A percentile compares a stretch with the other conserved stretches of the same genome.
Conservation (phyloP, 2,888 invertebrate genomes). For the Euplagia quadripunctaria region DNA sequence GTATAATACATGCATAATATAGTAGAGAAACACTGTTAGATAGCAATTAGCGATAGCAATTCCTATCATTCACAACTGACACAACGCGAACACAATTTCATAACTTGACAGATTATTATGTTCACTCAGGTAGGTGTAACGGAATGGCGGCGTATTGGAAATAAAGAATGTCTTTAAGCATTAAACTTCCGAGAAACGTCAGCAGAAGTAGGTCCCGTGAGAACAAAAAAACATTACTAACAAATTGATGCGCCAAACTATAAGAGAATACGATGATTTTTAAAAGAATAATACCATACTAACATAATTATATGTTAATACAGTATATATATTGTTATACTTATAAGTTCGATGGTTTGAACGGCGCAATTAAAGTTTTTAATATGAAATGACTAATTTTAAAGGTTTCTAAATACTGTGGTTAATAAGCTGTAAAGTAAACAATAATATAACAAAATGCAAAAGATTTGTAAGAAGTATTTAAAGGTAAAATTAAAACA, state of each 20-base stretch:
- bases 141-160: slow-evolving; percentile 43
- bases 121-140: slow-evolving; percentile 31
- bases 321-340: too few relatives aligned
- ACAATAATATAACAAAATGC: not conserved
- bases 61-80: not conserved
- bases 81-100: not conserved
- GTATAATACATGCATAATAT: too few relatives aligned
- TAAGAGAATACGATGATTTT: not conserved
- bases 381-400: not conserved
- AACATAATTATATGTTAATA: too few relatives aligned
- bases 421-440: not conserved
- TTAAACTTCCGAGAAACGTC: slow-evolving; percentile 60
- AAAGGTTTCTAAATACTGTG: not conserved
- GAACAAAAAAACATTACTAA: slow-evolving; percentile 54
- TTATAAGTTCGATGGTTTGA: not conserved
- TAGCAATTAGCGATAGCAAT: not conserved
- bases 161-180: slow-evolving; percentile 49
- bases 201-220: slow-evolving; percentile 59
- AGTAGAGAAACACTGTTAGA: too few relatives aligned
- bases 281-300: not conserved
- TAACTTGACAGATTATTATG: slow-evolving; percentile 33
- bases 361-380: not conserved
- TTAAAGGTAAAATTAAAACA: not conserved
- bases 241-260: slow-evolving; percentile 40
- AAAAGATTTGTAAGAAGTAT: not conserved